Evolutionary conservation across 2,113 vertebrate species (phyloP).

Genomic region (Oreochromis aureus): DNA sequence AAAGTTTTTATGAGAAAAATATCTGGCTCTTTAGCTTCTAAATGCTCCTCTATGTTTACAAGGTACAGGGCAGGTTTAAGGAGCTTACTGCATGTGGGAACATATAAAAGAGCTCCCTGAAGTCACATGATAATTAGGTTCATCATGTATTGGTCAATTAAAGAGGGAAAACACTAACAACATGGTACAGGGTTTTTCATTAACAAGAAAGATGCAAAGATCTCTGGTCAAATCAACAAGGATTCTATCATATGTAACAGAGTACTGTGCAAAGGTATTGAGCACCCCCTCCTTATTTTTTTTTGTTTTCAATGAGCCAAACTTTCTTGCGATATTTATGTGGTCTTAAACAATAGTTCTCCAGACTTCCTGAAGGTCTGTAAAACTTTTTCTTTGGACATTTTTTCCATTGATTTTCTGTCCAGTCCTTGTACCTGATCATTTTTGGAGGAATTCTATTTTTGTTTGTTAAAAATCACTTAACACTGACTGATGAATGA

Average conservation of each 20-base stretch:
- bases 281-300: not conserved
- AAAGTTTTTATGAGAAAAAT: not conserved
- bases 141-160: not conserved
- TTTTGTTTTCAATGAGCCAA: not conserved
- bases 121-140: not conserved
- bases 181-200: fast-evolving
- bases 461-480: not conserved
- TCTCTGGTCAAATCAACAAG: not conserved
- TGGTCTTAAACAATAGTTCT: fast-evolving
- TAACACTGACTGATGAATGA: too few relatives aligned
- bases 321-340: not conserved
- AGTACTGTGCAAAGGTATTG: not conserved
- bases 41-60: not conserved
- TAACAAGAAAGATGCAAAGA: not conserved
- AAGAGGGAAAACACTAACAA: not conserved
- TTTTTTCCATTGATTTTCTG: not conserved
- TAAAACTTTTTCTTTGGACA: not conserved
- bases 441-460: not conserved
- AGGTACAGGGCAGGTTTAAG: not conserved
- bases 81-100: fast-evolving
- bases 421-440: not conserved
- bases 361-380: not conserved
- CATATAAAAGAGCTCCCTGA: not conserved
- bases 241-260: not conserved
- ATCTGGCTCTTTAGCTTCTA: not conserved